These are phyloP conservation scores for Clarias pachynema DNA, from an alignment of 2,797 vertebrate species.

Conservation along the genomic window DNA sequence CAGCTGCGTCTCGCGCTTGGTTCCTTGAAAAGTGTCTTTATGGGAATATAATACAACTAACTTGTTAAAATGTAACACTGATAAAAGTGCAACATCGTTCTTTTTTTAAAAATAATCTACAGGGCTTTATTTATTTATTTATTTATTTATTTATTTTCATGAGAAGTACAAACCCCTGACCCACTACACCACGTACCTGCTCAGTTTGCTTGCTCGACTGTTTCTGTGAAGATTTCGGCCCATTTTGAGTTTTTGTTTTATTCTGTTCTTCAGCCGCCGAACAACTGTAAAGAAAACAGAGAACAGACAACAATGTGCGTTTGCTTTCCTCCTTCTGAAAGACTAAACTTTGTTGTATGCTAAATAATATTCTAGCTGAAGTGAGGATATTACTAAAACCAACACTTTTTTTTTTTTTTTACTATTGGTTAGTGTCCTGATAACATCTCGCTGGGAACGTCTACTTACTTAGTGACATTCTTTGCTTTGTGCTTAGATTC, in stretches of 20 bases:
- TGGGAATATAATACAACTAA: background rate
- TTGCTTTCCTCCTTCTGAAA: background rate
- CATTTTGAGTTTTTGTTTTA: background rate
- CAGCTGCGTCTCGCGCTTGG: constrained; percentile 69
- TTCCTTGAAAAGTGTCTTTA: constrained; percentile 54
- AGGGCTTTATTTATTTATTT: background rate
- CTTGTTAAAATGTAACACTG: background rate
- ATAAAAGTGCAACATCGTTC: background rate
- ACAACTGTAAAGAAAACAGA: background rate
- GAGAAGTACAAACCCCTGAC: background rate
- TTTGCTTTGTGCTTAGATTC: background rate
- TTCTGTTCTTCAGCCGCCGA: background rate
- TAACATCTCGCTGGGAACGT: background rate
- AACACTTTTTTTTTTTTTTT: too few relatives aligned
- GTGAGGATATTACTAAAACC: background rate
- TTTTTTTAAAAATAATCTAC: background rate
- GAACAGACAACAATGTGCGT: constrained; percentile 21
- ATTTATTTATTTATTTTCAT: background rate
- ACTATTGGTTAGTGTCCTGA: background rate
- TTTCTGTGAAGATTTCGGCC: constrained; percentile 2
- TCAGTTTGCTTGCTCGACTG: background rate
- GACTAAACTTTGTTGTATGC: background rate
- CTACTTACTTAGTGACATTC: constrained; percentile 7
- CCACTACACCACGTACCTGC: background rate
- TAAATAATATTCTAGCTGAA: background rate